Evolutionary conservation across 2,888 invertebrate species (phyloP), one percentile per base, ranked within the genome.

Genomic region (Erebia ligea): DNA sequence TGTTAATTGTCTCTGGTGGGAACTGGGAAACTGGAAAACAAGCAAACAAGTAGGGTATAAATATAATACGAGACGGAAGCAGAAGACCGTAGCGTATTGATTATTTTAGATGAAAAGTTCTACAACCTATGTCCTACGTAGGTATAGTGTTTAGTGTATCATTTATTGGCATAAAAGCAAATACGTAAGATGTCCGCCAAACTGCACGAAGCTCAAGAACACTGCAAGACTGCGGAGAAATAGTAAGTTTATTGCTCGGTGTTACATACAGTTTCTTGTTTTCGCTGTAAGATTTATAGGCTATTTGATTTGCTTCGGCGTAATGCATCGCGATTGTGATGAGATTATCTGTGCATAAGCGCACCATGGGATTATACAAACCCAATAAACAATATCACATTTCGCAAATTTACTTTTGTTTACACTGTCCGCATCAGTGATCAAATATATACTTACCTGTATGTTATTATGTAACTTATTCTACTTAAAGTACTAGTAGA

Each of bases 191-290:
- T 90, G 91, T 82, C 89, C 42, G 81, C 89, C 9, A 95, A 97
- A 90, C 88, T 95, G 69, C 95, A 96, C 75, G 97, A 98, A 91
- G 98, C 96, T 11, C 94, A 96, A 78, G 97, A 97, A 82, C 96
- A 97, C 80, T 95, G 97, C 81, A 95, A 95, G 79, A 94, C 95
- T 78, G 98, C 98, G 0, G 98, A 98, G 83, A 98, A 97, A 94
- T 95, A 95, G 98, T 97, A 90, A 90, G 88, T 87, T 58, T 25
- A 42, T 9, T 13, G 54, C 65, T 34, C 25, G n/a, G 21, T 61
- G 13, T 61, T 21, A 15, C 5, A 11, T 17, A 10, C 13, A 17
- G n/a, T 48, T 15, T 50, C 13, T 25, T 10, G 10, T 6, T 13
- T 17, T 62, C 9, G 9, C 34, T 62, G 11, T 13, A 42, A 1